phyloP scores from a whole-genome alignment of 2,113 vertebrate species.

The Charina bottae region DNA sequence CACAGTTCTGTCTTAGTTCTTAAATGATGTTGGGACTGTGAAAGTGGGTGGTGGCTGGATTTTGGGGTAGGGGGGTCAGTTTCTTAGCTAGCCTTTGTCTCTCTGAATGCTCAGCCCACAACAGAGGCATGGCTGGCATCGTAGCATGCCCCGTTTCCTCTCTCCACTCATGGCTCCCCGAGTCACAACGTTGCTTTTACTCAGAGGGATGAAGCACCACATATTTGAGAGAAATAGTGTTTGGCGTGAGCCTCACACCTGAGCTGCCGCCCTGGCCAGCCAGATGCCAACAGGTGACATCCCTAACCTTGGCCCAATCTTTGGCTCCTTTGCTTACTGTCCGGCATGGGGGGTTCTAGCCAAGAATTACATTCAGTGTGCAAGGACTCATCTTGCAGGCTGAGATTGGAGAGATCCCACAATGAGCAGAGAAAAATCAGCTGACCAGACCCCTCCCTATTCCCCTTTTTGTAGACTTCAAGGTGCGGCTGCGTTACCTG shows the following conservation, averaged over 20 bases:
- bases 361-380: conserved; percentile 64
- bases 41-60: neutral
- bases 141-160: neutral
- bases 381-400: conserved; percentile 8
- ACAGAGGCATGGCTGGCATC: neutral
- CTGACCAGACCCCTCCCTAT: neutral
- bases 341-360: conserved; percentile 37
- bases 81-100: neutral
- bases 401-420: neutral
- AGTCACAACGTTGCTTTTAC: conserved; percentile 9
- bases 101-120: neutral
- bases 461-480: neutral
- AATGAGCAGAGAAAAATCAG: neutral
- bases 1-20: neutral
- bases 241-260: conserved; percentile 50
- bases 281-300: neutral
- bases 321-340: conserved; percentile 44
- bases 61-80: neutral
- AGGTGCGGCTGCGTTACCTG: conserved; percentile 2
- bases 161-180: no score
- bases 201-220: conserved; percentile 70
- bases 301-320: neutral
- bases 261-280: neutral
- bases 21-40: neutral
- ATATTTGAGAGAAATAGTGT: conserved; percentile 51